Percentiles rank a stretch among this genome's conserved stretches.
These are phyloP conservation scores for Vollenhovia emeryi DNA, from an alignment of 1,140 invertebrate species.

Conservation along the genomic window DNA sequence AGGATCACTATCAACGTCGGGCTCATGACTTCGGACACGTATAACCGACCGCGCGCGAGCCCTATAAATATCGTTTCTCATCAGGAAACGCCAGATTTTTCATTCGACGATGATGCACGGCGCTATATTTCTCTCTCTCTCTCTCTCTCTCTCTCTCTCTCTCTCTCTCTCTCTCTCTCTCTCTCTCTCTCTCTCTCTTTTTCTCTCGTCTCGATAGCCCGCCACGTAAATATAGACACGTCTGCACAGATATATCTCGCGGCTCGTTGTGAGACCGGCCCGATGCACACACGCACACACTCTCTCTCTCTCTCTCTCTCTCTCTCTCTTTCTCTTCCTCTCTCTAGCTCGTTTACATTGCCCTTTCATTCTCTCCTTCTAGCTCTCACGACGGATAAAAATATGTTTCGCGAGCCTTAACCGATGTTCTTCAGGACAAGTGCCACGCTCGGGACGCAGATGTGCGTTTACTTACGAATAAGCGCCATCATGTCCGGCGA, in stretches of 20 bases:
- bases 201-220: slow-evolving; percentile 56
- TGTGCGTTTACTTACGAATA: slow-evolving; percentile 8
- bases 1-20: slow-evolving; percentile 57
- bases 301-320: neutral
- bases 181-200: slow-evolving; percentile 16
- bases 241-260: slow-evolving; percentile 67
- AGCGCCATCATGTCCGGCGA: slow-evolving; percentile 9
- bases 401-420: slow-evolving; percentile 40
- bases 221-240: slow-evolving; percentile 69
- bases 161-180: slow-evolving; percentile 2
- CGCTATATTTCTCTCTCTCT: slow-evolving; percentile 21
- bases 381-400: slow-evolving; percentile 38
- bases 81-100: slow-evolving; percentile 69
- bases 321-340: neutral
- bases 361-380: neutral
- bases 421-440: slow-evolving; percentile 45
- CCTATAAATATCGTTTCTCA: slow-evolving; percentile 71
- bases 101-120: slow-evolving; percentile 67
- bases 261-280: slow-evolving; percentile 26
- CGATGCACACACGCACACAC: slow-evolving; percentile 24
- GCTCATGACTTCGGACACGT: slow-evolving; percentile 55
- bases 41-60: slow-evolving; percentile 6
- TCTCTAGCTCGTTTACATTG: slow-evolving; percentile 5
- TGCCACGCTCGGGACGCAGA: neutral
- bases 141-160: slow-evolving; percentile 11